Base-by-base conservation (phyloP, 2,113 vertebrate species). In the Onychorhynchus coronatus region DNA sequence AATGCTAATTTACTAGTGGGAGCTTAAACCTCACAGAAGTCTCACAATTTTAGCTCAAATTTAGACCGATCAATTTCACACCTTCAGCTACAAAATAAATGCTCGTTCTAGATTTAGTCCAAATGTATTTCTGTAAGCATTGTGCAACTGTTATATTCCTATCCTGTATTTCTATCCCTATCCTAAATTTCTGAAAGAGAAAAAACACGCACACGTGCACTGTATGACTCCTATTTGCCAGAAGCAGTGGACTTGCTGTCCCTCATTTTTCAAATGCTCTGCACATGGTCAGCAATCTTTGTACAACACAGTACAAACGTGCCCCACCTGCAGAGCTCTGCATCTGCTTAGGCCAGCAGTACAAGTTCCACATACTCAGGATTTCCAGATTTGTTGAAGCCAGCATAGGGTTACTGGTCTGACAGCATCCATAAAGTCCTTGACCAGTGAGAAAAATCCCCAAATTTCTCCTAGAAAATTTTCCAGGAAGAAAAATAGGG, bases 291-390 rank as follows among this genome's bases (percentile, higher is more conserved):
- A 89, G 85, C 46, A 62, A 4, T 55, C 31, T 61, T 50, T 33
- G 25, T 37, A 35, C 2, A 1, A 11, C 31, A 31, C 1, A 0
- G 77, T 25, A 68, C 19, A 67, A 71, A 55, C 0, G 0, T 27
- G 27, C 23, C 50, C 12, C 49, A 68, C 18, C 41, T 67, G 70
- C 70, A 72, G 41, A 39, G 23, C 42, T 73, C 33, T 30, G 70
- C 37, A 50, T 25, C 63, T 92, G 71, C 62, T 90, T 65, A 59
- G 9, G 37, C 18, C n/a, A 53, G 90, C 42, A 58, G 25, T 20
- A 31, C 0, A 0, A 56, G 23, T 77, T 82, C 30, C 19, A 37
- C 59, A 5, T 52, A 30, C 37, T 77, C 58, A 56, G 41, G 18
- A 30, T 56, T 67, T 73, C 44, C 55, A 74, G 27, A 42, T 68